phyloP scores from a whole-genome alignment of 2,888 invertebrate species.

The Xylota sylvarum region DNA sequence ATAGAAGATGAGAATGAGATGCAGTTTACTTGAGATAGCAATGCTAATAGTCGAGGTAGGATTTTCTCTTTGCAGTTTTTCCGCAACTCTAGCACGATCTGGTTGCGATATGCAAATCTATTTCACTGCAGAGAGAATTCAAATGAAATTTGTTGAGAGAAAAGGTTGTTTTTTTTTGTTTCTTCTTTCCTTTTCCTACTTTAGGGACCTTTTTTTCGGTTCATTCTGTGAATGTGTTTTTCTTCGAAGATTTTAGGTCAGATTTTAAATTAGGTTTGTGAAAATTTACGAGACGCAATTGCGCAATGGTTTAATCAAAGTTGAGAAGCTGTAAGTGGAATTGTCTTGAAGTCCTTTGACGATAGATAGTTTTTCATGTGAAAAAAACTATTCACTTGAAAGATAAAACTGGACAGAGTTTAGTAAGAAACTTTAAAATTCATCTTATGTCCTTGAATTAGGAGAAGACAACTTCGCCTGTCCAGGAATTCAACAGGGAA shows the following conservation, averaged over 20 bases:
- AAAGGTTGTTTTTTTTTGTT: neutral
- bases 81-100: constrained; percentile 44
- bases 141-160: constrained; percentile 29
- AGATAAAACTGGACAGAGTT: too few relatives aligned
- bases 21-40: constrained; percentile 61
- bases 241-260: constrained; percentile 40
- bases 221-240: constrained; percentile 5
- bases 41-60: constrained; percentile 62
- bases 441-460: too few relatives aligned
- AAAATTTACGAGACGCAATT: constrained; percentile 12
- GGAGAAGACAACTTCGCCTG: too few relatives aligned
- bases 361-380: too few relatives aligned
- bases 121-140: constrained; percentile 38
- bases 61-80: constrained; percentile 55
- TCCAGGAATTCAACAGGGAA: too few relatives aligned
- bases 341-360: too few relatives aligned
- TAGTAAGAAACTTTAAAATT: too few relatives aligned
- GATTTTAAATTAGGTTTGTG: constrained; percentile 42
- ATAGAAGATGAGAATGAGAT: constrained; percentile 63
- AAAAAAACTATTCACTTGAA: too few relatives aligned
- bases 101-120: constrained; percentile 64
- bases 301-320: constrained; percentile 38
- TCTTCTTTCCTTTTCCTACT: neutral
- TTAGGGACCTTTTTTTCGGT: constrained; percentile 5
- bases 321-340: too few relatives aligned